These are phyloP conservation scores for Scaptomyza flava DNA, from an alignment of 2,888 invertebrate genomes.

Conservation along the genomic window DNA sequence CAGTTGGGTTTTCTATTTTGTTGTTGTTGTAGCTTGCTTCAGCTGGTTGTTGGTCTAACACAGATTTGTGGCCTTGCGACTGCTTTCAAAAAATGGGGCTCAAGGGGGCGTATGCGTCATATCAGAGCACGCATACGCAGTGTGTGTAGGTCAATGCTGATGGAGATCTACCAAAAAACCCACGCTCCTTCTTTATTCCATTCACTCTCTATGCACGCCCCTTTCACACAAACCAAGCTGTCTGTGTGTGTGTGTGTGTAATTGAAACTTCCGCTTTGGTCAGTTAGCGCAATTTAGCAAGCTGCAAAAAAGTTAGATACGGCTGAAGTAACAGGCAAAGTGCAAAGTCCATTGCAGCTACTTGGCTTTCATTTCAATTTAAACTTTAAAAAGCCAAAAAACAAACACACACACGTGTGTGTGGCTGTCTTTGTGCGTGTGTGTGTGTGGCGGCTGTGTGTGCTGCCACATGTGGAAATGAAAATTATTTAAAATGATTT, in stretches of 20 bases:
- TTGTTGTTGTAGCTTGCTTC: slow-evolving; percentile 6
- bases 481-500: slow-evolving; percentile 78
- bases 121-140: slow-evolving; percentile 67
- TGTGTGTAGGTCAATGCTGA: slow-evolving; percentile 76
- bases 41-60: slow-evolving; percentile 50
- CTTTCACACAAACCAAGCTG: slow-evolving; percentile 22
- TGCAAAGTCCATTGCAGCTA: slow-evolving; percentile 77
- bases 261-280: slow-evolving; percentile 80
- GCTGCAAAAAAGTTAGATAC: slow-evolving; percentile 75
- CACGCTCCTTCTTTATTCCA: background rate
- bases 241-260: slow-evolving; percentile 52
- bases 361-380: slow-evolving; percentile 78
- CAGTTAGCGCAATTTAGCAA: slow-evolving; percentile 80
- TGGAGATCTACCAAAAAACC: slow-evolving; percentile 22
- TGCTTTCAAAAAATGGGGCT: slow-evolving; percentile 27
- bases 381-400: slow-evolving; percentile 61
- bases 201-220: slow-evolving; percentile 36
- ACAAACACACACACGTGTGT: slow-evolving; percentile 11
- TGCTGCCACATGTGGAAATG: slow-evolving; percentile 64
- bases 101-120: slow-evolving; percentile 70
- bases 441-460: slow-evolving; percentile 28
- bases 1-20: slow-evolving; percentile 10
- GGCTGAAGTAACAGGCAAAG: slow-evolving; percentile 78
- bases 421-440: slow-evolving; percentile 8
- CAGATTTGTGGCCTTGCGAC: slow-evolving; percentile 76